Percentiles rank a stretch among this genome's conserved stretches.
Conservation (phyloP, 2,113 vertebrate species). For the Centropristis striata region DNA sequence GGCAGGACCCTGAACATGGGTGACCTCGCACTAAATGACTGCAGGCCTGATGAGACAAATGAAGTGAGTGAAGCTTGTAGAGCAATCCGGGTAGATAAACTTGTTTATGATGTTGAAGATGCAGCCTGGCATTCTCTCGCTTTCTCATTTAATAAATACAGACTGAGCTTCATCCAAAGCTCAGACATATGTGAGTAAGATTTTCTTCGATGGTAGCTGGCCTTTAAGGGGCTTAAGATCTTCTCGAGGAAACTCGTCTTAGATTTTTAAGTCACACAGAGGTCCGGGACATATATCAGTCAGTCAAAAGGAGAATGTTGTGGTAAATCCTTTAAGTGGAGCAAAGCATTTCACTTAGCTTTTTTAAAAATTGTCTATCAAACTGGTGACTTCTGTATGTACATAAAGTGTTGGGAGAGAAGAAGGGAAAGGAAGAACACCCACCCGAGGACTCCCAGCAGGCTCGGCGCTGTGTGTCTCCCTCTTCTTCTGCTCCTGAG, state of each 20-base stretch:
- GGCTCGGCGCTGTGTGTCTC: constrained; percentile 88
- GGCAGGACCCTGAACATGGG: constrained; percentile 34
- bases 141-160: constrained; percentile 32
- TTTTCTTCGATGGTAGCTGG: constrained; percentile 16
- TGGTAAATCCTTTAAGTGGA: constrained; percentile 43
- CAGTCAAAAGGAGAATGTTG: constrained; percentile 31
- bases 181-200: constrained; percentile 31
- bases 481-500: constrained; percentile 92
- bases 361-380: constrained; percentile 27
- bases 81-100: constrained; percentile 20
- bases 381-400: constrained; percentile 10
- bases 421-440: constrained; percentile 46
- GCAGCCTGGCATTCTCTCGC: neutral
- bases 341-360: constrained; percentile 37
- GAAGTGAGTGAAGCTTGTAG: constrained; percentile 33
- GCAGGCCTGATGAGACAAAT: constrained; percentile 52
- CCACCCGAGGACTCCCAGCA: constrained; percentile 92
- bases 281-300: constrained; percentile 31
- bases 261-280: constrained; percentile 28
- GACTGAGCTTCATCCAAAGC: constrained; percentile 25
- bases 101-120: constrained; percentile 13
- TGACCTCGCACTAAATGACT: constrained; percentile 39
- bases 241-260: constrained; percentile 13
- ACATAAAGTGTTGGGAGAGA: constrained; percentile 3
- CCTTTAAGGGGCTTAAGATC: constrained; percentile 41